Evolutionary conservation across 2,888 invertebrate species (phyloP).

Genomic region (Dicranocentrus wangi): DNA sequence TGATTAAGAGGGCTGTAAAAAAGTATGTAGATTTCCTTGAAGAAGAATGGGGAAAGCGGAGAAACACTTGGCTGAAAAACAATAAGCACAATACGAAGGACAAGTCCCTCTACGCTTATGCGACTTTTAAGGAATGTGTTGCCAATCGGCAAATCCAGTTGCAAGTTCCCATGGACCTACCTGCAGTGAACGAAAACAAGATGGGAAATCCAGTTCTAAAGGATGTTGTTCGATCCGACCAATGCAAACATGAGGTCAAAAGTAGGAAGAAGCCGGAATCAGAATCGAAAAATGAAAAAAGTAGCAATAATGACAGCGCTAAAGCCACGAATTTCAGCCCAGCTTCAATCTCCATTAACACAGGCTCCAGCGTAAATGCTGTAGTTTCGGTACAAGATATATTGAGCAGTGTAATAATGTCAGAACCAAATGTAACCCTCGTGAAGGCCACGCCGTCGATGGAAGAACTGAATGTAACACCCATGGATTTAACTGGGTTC

Average conservation of each 20-base stretch:
- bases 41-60: conserved; percentile 28
- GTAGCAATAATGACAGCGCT: neutral
- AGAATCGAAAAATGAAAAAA: neutral
- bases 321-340: neutral
- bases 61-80: conserved; percentile 33
- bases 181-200: conserved; percentile 3
- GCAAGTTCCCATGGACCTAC: conserved; percentile 42
- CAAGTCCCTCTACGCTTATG: conserved; percentile 22
- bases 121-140: conserved; percentile 28
- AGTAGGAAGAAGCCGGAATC: no score
- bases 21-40: conserved; percentile 43
- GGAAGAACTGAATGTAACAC: conserved; percentile 9
- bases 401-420: neutral
- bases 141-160: conserved; percentile 11
- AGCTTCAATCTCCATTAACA: no score
- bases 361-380: neutral
- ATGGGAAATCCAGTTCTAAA: conserved; percentile 16
- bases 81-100: conserved; percentile 12
- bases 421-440: neutral
- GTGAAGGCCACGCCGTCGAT: neutral
- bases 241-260: no score
- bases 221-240: no score
- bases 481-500: conserved; percentile 2
- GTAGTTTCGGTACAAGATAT: neutral
- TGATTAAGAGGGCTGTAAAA: neutral